phyloP scores from a whole-genome alignment of 2,797 vertebrate species.

The Cossypha niveicapilla region DNA sequence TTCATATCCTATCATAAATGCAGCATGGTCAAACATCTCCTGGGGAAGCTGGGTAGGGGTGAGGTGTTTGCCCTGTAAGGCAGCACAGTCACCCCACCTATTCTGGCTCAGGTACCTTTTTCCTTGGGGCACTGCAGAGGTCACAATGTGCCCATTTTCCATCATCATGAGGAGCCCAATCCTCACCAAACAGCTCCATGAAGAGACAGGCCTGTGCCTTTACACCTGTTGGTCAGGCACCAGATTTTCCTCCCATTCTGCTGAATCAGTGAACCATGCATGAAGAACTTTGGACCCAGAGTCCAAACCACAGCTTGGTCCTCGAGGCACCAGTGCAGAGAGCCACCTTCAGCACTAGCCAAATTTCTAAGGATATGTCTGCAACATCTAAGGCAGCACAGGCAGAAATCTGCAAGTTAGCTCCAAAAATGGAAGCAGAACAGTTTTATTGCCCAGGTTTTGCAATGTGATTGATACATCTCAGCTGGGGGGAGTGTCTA shows the following conservation, averaged over 20 bases:
- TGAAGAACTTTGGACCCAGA: background rate
- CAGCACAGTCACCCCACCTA: background rate
- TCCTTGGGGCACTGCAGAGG: background rate
- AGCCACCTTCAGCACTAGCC: background rate
- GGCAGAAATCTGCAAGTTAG: background rate
- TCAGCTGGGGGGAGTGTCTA: background rate
- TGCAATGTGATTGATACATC: background rate
- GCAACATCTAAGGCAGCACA: background rate
- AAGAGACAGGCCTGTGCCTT: background rate
- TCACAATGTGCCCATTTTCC: background rate
- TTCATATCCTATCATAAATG: background rate
- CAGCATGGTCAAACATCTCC: background rate
- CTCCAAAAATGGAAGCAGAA: background rate
- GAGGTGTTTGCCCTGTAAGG: background rate
- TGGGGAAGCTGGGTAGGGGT: background rate
- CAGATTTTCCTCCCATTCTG: background rate
- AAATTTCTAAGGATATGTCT: background rate
- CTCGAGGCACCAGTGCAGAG: background rate
- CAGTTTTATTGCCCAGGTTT: background rate
- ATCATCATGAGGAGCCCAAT: accelerated
- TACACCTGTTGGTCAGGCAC: background rate
- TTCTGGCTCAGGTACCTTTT: background rate
- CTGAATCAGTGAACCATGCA: background rate
- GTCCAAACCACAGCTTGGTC: background rate
- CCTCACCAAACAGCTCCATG: background rate